Conservation (phyloP, 2,113 vertebrate species). For the Rhagologus leucostigma region DNA sequence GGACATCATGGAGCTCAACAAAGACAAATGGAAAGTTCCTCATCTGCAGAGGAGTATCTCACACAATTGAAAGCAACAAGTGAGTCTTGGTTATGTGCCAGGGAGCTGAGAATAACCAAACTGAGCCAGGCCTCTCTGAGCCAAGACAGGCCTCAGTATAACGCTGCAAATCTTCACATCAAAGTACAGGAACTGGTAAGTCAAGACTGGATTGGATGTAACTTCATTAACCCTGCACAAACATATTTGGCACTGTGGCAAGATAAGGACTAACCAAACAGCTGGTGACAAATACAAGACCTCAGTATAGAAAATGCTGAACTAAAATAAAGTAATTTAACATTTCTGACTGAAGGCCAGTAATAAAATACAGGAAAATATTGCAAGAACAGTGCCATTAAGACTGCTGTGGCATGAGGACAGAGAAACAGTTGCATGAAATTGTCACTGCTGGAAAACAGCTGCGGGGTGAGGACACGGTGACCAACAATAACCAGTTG, state of each 20-base stretch:
- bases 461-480: not conserved
- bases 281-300: not conserved
- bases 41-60: not conserved
- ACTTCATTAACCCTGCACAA: not conserved
- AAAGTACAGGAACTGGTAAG: not conserved
- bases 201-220: not conserved
- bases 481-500: not conserved
- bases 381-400: not conserved
- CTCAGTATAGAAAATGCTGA: not conserved
- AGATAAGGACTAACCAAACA: not conserved
- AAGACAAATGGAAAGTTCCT: not conserved
- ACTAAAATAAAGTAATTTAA: not conserved
- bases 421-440: not conserved
- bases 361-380: not conserved
- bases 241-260: not conserved
- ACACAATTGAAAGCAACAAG: not conserved
- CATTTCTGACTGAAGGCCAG: not conserved
- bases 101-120: not conserved
- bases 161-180: not conserved
- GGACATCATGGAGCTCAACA: not conserved
- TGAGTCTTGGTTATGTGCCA: accelerated
- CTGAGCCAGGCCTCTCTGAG: not conserved
- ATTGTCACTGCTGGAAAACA: not conserved
- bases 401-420: not conserved
- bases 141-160: not conserved